phyloP scores from a whole-genome alignment of 2,888 invertebrate species.

The Cephus rjabovi region DNA sequence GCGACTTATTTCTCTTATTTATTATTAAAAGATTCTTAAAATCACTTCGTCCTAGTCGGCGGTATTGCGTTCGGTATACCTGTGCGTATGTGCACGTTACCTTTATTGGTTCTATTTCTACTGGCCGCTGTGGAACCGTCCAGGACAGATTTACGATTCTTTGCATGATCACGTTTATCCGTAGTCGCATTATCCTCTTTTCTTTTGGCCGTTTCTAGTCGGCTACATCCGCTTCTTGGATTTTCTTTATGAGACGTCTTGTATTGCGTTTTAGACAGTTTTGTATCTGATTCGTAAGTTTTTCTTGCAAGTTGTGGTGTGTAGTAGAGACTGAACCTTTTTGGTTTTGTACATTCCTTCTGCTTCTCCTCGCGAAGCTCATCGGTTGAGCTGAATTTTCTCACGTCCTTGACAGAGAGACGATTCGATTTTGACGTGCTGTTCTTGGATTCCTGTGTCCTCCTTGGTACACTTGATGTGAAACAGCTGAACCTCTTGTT shows the following conservation, averaged over 20 bases:
- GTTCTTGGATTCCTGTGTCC: slow-evolving; percentile 25
- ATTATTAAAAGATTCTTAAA: slow-evolving; percentile 26
- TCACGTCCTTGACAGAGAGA: slow-evolving; percentile 24
- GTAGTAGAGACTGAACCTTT: slow-evolving; percentile 56
- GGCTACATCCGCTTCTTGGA: slow-evolving; percentile 16
- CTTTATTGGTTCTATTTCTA: slow-evolving; percentile 47
- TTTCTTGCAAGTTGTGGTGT: slow-evolving; percentile 56
- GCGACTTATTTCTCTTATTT: not conserved
- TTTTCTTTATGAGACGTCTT: slow-evolving; percentile 23
- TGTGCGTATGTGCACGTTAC: slow-evolving; percentile 41
- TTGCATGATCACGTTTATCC: slow-evolving; percentile 12
- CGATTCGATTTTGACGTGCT: slow-evolving; percentile 12
- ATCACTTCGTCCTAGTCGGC: slow-evolving; percentile 39
- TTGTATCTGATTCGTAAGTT: slow-evolving; percentile 40
- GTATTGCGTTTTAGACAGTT: not conserved
- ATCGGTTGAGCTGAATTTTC: slow-evolving; percentile 50
- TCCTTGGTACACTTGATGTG: slow-evolving; percentile 34
- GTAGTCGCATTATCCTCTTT: slow-evolving; percentile 18
- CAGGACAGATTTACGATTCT: slow-evolving; percentile 42
- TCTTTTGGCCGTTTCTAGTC: slow-evolving; percentile 35
- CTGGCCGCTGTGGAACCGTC: slow-evolving; percentile 44
- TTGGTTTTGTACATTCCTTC: slow-evolving; percentile 38
- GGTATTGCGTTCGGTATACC: slow-evolving; percentile 31
- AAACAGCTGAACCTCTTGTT: slow-evolving; percentile 49
- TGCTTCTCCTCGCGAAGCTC: slow-evolving; percentile 48